phyloP scores from a whole-genome alignment of 2,113 vertebrate species.

The Crotalus tigris region DNA sequence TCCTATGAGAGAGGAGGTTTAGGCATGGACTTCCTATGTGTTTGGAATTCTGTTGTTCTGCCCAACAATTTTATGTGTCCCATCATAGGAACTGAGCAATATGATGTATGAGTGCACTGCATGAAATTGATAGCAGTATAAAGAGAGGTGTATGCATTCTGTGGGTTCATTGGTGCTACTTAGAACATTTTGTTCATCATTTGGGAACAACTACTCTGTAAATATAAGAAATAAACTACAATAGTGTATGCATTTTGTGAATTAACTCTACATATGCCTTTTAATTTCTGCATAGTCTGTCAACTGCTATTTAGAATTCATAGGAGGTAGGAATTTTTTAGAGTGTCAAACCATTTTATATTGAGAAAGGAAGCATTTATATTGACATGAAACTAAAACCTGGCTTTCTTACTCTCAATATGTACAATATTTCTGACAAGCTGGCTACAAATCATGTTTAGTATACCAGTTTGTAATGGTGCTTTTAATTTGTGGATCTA shows the following conservation, averaged over 20 bases:
- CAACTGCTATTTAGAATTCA: background rate
- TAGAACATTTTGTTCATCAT: background rate
- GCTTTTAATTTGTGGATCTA: slow-evolving; percentile 16
- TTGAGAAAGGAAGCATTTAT: background rate
- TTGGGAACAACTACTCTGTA: background rate
- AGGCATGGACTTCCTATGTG: background rate
- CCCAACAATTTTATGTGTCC: background rate
- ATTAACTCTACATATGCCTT: background rate
- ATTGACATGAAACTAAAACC: background rate
- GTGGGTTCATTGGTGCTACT: background rate
- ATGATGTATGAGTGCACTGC: background rate
- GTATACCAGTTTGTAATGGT: slow-evolving; percentile 25
- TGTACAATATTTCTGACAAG: background rate
- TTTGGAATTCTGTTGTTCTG: background rate
- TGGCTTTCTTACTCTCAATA: slow-evolving; percentile 9
- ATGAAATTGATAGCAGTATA: background rate
- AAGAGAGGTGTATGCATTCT: background rate
- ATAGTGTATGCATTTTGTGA: background rate
- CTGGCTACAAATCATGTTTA: background rate
- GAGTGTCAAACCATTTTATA: slow-evolving; percentile 7
- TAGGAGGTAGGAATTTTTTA: background rate
- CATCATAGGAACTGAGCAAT: background rate
- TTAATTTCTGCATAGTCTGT: slow-evolving; percentile 1
- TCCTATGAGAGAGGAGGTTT: background rate
- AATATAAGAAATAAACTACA: background rate